Evolutionary conservation across 2,113 vertebrate species (phyloP), one percentile per base, ranked within the genome.

Genomic region (Gnathonemus echidnorhynchus): DNA sequence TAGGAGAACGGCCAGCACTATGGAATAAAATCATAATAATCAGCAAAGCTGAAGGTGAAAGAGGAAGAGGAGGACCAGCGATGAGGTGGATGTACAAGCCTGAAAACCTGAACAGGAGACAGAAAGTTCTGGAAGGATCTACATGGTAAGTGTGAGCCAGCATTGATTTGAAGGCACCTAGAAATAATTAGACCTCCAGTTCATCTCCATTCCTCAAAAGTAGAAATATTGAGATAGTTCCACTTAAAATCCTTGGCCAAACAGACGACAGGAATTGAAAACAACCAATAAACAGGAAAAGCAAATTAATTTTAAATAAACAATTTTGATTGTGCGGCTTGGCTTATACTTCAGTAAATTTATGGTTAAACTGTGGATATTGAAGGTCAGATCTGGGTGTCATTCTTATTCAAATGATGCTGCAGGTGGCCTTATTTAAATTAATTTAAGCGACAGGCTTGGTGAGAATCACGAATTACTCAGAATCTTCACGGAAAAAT

Each of bases 341-440:
- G 24, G 49, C 15, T 35, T 87, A 52, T 90, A 92, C 92, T 21
- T n/a, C 90, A 90, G 90, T 89, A 91, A 93, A 93, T 90, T 91
- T 88, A 62, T 84, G 88, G 89, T 90, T 91, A 92, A 27, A 66
- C 13, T 66, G n/a, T 66, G 62, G 58, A 66, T 91, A 92, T 89
- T 90, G 89, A 91, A 83, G 89, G 90, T 88, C 89, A 89, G 70
- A 89, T 91, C 90, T 87, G 56, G 89, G 90, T 88, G 70, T 89
- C 88, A 92, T 91, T 89, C 86, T 80, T 90, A 90, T 90, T 87
- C 90, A 93, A 89, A 92, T 88, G 87, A 87, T 24, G 90, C 53
- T 77, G 27, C 58, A 24, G 11, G 62, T 70, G 70, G 70, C 86
- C 74, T 89, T 88, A 90, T 86, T 91, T 88, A 24, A 87, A 89